These are phyloP conservation scores for Crax fasciolata DNA, from an alignment of 2,797 vertebrate species.

Conservation along the genomic window DNA sequence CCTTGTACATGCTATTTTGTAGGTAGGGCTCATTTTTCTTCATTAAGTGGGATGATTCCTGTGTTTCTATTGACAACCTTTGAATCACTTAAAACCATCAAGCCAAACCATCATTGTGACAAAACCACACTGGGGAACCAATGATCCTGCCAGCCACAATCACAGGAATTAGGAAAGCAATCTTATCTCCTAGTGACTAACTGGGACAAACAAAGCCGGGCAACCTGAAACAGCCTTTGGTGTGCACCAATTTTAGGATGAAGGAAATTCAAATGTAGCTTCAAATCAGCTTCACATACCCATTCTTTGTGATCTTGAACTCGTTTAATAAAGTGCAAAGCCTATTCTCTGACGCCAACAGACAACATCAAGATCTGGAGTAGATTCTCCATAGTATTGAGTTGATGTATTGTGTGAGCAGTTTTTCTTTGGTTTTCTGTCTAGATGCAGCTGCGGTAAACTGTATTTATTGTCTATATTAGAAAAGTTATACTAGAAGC, in stretches of 20 bases:
- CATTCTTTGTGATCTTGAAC: neutral
- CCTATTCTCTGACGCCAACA: neutral
- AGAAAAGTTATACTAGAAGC: neutral
- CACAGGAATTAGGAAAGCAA: neutral
- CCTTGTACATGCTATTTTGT: neutral
- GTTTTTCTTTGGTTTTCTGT: neutral
- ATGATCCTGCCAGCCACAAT: neutral
- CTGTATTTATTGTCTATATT: neutral
- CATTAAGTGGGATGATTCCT: neutral
- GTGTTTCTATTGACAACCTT: neutral
- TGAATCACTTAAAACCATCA: neutral
- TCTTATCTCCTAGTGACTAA: neutral
- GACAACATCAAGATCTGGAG: neutral
- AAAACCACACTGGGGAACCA: neutral
- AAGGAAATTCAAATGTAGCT: neutral
- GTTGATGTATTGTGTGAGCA: neutral
- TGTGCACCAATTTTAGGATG: neutral
- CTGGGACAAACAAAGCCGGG: neutral
- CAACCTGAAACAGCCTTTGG: neutral
- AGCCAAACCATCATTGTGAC: neutral
- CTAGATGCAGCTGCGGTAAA: neutral
- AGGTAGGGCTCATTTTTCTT: neutral
- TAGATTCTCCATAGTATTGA: neutral
- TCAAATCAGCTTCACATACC: neutral
- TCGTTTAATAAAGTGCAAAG: neutral